Evolutionary conservation across 2,888 invertebrate genomes (phyloP).

Genomic region (Liodrosophila aerea): DNA sequence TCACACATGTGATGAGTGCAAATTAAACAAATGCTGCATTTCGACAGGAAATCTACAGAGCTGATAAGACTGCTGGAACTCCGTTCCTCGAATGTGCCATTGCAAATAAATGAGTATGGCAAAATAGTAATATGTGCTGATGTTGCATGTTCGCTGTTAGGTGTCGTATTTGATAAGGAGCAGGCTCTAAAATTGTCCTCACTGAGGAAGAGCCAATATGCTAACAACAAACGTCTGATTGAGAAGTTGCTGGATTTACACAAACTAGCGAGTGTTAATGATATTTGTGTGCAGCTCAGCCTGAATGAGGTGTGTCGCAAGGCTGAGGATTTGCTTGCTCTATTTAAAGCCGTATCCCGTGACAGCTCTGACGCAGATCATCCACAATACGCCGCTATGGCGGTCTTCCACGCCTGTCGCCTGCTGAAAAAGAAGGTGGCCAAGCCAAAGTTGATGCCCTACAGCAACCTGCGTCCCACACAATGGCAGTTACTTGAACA

Average conservation of each 20-base stretch:
- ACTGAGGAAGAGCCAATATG: constrained; percentile 84
- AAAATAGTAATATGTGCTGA: constrained; percentile 86
- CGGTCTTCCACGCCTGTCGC: constrained; percentile 86
- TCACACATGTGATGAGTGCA: neutral
- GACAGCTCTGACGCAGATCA: constrained; percentile 84
- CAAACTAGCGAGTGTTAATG: constrained; percentile 83
- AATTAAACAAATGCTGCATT: neutral
- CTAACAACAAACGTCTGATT: constrained; percentile 84
- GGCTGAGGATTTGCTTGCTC: constrained; percentile 84
- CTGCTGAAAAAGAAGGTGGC: constrained; percentile 84
- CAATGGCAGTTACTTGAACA: constrained; percentile 86
- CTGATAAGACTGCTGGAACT: constrained; percentile 78
- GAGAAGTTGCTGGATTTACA: constrained; percentile 86
- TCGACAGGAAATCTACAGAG: constrained; percentile 79
- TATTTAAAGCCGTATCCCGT: constrained; percentile 82
- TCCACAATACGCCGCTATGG: constrained; percentile 87
- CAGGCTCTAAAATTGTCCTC: constrained; percentile 85
- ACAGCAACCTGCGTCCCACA: constrained; percentile 84
- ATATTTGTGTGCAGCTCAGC: constrained; percentile 85
- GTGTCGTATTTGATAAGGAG: constrained; percentile 84
- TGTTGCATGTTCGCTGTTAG: constrained; percentile 84
- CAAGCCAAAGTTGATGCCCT: constrained; percentile 84
- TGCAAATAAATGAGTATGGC: constrained; percentile 84
- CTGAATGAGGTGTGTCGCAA: constrained; percentile 83
- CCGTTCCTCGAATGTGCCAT: constrained; percentile 75